Conservation (phyloP, 1,140 invertebrate species). For the Latrodectus geometricus region DNA sequence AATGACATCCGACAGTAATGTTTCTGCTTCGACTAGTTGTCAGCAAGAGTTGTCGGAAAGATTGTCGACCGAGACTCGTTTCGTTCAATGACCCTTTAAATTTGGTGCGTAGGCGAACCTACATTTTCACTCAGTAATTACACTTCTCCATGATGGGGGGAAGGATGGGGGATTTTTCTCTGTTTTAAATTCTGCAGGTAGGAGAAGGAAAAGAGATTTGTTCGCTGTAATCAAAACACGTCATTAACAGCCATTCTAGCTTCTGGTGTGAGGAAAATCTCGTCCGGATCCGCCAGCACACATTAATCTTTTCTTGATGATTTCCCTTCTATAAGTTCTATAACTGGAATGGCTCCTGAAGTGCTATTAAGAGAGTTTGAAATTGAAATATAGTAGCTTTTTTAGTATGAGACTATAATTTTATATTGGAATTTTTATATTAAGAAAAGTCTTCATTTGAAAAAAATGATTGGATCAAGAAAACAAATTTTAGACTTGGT, state of each 20-base stretch:
- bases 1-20: conserved; percentile 57
- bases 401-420: too few relatives aligned
- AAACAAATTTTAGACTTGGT: too few relatives aligned
- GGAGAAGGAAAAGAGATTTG: conserved; percentile 6
- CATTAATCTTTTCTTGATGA: background rate
- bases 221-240: background rate
- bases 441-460: too few relatives aligned
- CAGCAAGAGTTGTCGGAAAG: background rate
- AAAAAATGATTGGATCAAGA: too few relatives aligned
- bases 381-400: too few relatives aligned
- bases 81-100: conserved; percentile 28
- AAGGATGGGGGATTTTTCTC: background rate
- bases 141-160: background rate
- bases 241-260: background rate
- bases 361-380: too few relatives aligned
- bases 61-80: background rate
- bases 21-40: conserved; percentile 56
- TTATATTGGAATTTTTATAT: too few relatives aligned
- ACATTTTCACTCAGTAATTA: conserved; percentile 28
- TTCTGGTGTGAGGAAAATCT: background rate
- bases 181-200: conserved; percentile 30
- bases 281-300: background rate
- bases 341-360: too few relatives aligned
- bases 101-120: background rate
- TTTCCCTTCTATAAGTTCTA: background rate